phyloP scores from a whole-genome alignment of 2,888 invertebrate genomes.

The Eilema caniola region DNA sequence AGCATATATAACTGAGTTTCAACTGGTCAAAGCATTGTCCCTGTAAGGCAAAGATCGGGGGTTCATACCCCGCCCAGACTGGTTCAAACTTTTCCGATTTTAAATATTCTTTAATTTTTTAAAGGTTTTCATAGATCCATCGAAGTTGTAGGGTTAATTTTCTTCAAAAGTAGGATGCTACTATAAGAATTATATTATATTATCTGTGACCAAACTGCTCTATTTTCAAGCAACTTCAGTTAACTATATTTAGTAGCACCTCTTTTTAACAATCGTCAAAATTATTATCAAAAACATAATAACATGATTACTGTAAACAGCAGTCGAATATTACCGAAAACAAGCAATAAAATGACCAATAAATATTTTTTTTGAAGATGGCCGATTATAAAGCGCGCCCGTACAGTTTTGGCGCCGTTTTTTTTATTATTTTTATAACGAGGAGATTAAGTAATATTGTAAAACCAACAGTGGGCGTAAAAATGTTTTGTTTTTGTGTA shows the following conservation, averaged over 20 bases:
- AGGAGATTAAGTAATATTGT: constrained; percentile 79
- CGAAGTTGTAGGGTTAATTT: too few relatives aligned
- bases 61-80: too few relatives aligned
- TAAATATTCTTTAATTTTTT: too few relatives aligned
- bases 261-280: constrained; percentile 39
- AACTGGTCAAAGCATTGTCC: too few relatives aligned
- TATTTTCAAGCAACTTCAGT: background rate
- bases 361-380: constrained; percentile 59
- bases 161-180: background rate
- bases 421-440: constrained; percentile 61
- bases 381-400: constrained; percentile 55
- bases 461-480: constrained; percentile 82
- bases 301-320: constrained; percentile 55
- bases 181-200: too few relatives aligned
- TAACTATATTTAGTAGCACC: constrained; percentile 20
- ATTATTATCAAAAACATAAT: constrained; percentile 53
- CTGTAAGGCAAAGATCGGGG: too few relatives aligned
- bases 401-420: constrained; percentile 68
- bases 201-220: too few relatives aligned
- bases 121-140: too few relatives aligned
- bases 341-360: constrained; percentile 61
- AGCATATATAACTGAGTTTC: too few relatives aligned
- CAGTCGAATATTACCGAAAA: constrained; percentile 57
- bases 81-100: too few relatives aligned
- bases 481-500: constrained; percentile 58